Evolutionary conservation across 2,888 invertebrate genomes (phyloP), one percentile per base, ranked within the genome.

Genomic region (Papilio gigon): DNA sequence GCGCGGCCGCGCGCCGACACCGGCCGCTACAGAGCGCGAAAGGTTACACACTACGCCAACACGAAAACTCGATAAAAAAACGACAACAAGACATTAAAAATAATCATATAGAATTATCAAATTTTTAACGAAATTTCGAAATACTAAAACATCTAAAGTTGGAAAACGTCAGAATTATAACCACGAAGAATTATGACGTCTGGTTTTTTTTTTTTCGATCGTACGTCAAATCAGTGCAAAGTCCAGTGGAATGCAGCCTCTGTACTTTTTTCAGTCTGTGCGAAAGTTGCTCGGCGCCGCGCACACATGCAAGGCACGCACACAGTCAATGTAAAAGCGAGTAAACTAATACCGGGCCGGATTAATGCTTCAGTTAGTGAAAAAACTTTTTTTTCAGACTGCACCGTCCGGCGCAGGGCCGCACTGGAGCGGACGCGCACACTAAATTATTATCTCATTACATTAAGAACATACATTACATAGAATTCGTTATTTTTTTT

Each of bases 361-460:
- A 92, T 92, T 92, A 92, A 92, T 92, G 91, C 92, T 91, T 91
- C 92, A 92, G 92, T 92, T 92, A 91, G 92, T 92, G 91, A 92
- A 92, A 91, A 92, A 90, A 68, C 64, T 85, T 89, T 92, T 92
- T 88, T 92, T 92, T 91, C 91, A 92, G 91, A 85, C 89, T 88
- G 84, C 89, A 87, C 90, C 90, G 91, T 85, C 89, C 90, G 85
- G 76, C 77, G 72, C 92, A 89, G 91, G 88, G 86, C 63, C 82
- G 90, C 75, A 87, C 79, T 89, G 75, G 76, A 77, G 76, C 72
- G 71, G 76, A 72, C 71, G 70, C 76, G 71, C 78, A 35, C 22
- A 78, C 76, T 78, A 70, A 70, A 72, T 71, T 71, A 74, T 74
- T 71, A 71, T 71, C 65, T 74, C 69, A 66, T 65, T 67, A 59